Percentiles rank a stretch among this genome's conserved stretches.
Conservation (phyloP, 2,113 vertebrate species). For the Mastomys natalensis region DNA sequence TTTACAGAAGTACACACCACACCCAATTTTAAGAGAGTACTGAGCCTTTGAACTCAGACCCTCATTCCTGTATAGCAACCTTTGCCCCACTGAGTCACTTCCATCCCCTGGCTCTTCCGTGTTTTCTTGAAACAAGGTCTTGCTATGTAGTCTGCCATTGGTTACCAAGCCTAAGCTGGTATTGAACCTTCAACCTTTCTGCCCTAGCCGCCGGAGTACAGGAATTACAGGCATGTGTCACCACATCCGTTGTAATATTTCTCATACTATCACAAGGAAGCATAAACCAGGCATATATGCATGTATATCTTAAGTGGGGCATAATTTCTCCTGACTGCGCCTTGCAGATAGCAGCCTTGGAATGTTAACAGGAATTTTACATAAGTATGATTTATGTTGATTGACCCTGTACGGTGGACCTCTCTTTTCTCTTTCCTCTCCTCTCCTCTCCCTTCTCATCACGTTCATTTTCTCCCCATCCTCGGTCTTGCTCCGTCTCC, state of each 20-base stretch:
- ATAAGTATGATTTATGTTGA: slow-evolving; percentile 74
- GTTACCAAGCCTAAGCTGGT: not conserved
- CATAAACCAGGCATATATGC: not conserved
- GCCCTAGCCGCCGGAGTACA: not conserved
- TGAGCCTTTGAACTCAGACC: not conserved
- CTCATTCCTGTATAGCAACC: not conserved
- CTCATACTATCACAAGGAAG: not conserved
- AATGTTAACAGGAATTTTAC: slow-evolving; percentile 72
- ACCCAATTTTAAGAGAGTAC: not conserved
- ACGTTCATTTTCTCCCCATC: not conserved
- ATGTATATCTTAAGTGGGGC: slow-evolving; percentile 68
- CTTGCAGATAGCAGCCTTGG: slow-evolving; percentile 54
- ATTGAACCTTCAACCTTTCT: not conserved
- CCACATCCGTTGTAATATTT: not conserved
- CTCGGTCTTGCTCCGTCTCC: not conserved
- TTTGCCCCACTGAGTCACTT: not conserved
- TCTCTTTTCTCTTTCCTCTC: not conserved
- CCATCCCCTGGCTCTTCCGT: not conserved
- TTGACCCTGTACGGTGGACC: slow-evolving; percentile 50
- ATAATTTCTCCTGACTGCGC: slow-evolving; percentile 67
- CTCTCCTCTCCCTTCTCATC: not conserved
- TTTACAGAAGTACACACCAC: too few species aligned
- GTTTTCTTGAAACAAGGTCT: not conserved
- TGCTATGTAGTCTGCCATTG: not conserved
- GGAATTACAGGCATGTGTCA: not conserved